Base-by-base conservation (phyloP, 2,888 invertebrate genomes). In the Leptinotarsa tumamoca region DNA sequence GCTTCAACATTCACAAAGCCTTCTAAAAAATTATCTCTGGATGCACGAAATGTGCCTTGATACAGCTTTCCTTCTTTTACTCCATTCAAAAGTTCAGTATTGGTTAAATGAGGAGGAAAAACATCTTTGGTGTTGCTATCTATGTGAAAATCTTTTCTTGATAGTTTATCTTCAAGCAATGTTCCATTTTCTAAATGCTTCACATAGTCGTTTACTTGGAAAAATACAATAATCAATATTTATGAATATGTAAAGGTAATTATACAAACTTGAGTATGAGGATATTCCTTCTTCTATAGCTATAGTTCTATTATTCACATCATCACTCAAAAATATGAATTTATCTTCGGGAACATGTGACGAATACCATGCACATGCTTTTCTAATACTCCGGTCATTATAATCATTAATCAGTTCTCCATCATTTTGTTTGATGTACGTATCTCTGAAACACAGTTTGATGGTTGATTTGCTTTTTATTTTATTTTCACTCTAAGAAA, bases 1-100 rank as follows among this genome's bases (percentile, higher is more conserved):
- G 93, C 92, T 84, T 95, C 95, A 2, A 96, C 93, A 86, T 92
- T 94, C 13, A 96, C 96, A 78, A 91, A 93, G 14, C 97, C 99
- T 89, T 99, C 99, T 17, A 98, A 90, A 86, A 95, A 98, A 88
- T 99, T 99, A 84, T 98, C 98, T 71, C 96, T 91, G 0, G 97
- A 97, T 0, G 97, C 95, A 85, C 93, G 90, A 85, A 95, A 96
- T 0, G 93, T 92, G 0, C 98, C 98, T 86, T 95, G 97, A 58
- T 94, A 86, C 5, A 95, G 89, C 80, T 91, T 92, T 1, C 95
- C 96, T 78, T 90, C 91, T 84, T 95, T 94, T 63, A 98, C 92
- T 0, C 97, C 97, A 0, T 91, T 90, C 77, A 96, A 94, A 21
- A 98, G 90, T 86, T 95, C 93, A 0, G 91, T 89, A 1, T 95